Evolutionary conservation across 64 coral and sea anemone genomes (phyloP), one percentile per base, ranked within the genome.

Genomic region (Hydrozoanthus tunicans): DNA sequence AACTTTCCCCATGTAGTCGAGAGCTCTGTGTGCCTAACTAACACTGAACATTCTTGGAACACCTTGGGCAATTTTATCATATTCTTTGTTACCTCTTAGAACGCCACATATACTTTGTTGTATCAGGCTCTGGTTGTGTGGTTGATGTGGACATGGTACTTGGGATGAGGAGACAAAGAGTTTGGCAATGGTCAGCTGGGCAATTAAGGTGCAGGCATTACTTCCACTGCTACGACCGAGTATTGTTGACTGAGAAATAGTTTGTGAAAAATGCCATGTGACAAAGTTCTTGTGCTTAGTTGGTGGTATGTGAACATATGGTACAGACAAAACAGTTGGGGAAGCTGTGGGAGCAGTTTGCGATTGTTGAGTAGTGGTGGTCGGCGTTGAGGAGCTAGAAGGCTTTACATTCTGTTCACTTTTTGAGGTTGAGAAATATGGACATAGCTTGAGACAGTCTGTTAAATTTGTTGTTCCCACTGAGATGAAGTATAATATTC

Each of bases 61-160:
- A 43, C 32, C 32, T 43, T 43, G 32, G 32, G 72, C 11, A 20
- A 20, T 7, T 32, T 10, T 75, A 27, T 78, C 53, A 56, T 14
- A 78, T 62, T 62, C 7, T 9, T 62, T 55, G 13, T 78, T 78
- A 1, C 76, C 76, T 52, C 43, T 53, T 14, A 78, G 52, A 32
- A 78, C 55, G 76, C 76, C 76, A 78, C 76, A 78, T 9, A 78
- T 58, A 78, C 56, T 78, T 78, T 10, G 76, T 11, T 78, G 43
- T 6, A 78, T 13, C 13, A 78, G 11, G 76, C 9, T 78, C 52
- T 78, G 76, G 53, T 78, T 78, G 52, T 56, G 76, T 7, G 76
- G 76, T 32, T 56, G 76, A 51, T 14, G 4, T 78, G 43, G 43
- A 56, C 11, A 55, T 52, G 76, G 76, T 51, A 54, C 10, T 2